phyloP scores from a whole-genome alignment of 2,797 vertebrate species.

The Anguilla marmorata region DNA sequence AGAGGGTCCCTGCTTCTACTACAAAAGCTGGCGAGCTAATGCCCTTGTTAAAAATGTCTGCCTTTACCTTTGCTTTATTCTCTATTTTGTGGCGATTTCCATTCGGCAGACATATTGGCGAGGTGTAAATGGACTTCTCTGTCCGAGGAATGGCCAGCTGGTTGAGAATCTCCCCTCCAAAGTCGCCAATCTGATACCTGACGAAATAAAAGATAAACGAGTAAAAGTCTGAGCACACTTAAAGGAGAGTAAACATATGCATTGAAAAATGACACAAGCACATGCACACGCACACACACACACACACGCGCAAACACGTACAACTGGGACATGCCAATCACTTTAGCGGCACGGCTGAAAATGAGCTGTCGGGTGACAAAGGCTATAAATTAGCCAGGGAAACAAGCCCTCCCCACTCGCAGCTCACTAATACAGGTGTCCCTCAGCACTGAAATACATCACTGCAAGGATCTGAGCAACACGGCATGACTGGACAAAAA shows the following conservation, averaged over 20 bases:
- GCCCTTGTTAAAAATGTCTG: background rate
- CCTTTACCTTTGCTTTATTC: slow-evolving; percentile 82
- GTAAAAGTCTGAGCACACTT: background rate
- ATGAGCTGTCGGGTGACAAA: background rate
- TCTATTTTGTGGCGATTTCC: slow-evolving; percentile 83
- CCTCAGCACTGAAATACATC: background rate
- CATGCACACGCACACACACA: background rate
- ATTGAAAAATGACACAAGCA: too few species aligned
- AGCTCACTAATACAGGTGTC: background rate
- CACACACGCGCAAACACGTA: background rate
- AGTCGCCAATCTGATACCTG: slow-evolving; percentile 89
- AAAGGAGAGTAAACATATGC: background rate
- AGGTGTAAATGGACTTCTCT: slow-evolving; percentile 78
- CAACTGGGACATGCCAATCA: background rate
- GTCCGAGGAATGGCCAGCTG: slow-evolving; percentile 82
- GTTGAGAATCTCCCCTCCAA: slow-evolving; percentile 85
- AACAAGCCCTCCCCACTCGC: background rate
- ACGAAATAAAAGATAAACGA: slow-evolving; percentile 7
- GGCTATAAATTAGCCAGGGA: background rate
- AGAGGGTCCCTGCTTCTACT: background rate
- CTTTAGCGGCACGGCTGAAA: background rate
- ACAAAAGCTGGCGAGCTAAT: background rate
- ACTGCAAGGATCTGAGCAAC: background rate
- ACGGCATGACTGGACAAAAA: background rate
- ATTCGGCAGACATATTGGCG: slow-evolving; percentile 76